These are phyloP conservation scores for Rhinatrema bivittatum DNA, from an alignment of 2,797 vertebrate species.

Conservation along the genomic window DNA sequence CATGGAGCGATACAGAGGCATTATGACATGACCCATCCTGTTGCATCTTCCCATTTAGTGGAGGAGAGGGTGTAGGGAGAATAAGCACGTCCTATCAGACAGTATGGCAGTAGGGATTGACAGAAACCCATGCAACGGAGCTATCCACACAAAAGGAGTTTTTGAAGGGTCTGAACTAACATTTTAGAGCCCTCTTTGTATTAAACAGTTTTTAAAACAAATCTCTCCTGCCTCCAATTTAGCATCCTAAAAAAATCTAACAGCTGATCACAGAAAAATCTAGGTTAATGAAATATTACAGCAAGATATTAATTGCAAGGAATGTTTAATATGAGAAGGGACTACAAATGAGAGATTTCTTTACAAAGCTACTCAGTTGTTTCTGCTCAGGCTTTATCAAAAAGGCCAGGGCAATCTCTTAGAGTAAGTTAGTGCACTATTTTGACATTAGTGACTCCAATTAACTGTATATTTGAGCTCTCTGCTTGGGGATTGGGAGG, in stretches of 20 bases:
- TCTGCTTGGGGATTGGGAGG: conserved; percentile 53
- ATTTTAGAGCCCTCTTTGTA: no score
- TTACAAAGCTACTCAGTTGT: conserved; percentile 52
- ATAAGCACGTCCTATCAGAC: no score
- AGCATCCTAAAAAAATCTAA: conserved; percentile 54
- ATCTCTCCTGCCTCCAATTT: conserved; percentile 43
- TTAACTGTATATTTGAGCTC: conserved; percentile 79
- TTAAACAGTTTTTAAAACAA: conserved; percentile 26
- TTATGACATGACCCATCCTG: no score
- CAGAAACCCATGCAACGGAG: no score
- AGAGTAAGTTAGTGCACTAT: conserved; percentile 70
- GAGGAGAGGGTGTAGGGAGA: no score
- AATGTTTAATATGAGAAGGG: conserved; percentile 67
- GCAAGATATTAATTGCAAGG: conserved; percentile 68
- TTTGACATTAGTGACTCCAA: conserved; percentile 82
- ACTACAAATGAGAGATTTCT: conserved; percentile 61
- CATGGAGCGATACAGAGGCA: no score
- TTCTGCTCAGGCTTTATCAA: conserved; percentile 55
- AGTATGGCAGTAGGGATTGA: no score
- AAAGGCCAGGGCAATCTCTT: conserved; percentile 73
- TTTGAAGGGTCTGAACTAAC: no score
- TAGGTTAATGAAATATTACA: conserved; percentile 62
- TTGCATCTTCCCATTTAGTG: no score
- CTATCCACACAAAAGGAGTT: no score
- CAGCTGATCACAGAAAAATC: conserved; percentile 61